Evolutionary conservation across 2,113 vertebrate genomes (phyloP), one percentile per base, ranked within the genome.

Genomic region (Atractosteus spatula): DNA sequence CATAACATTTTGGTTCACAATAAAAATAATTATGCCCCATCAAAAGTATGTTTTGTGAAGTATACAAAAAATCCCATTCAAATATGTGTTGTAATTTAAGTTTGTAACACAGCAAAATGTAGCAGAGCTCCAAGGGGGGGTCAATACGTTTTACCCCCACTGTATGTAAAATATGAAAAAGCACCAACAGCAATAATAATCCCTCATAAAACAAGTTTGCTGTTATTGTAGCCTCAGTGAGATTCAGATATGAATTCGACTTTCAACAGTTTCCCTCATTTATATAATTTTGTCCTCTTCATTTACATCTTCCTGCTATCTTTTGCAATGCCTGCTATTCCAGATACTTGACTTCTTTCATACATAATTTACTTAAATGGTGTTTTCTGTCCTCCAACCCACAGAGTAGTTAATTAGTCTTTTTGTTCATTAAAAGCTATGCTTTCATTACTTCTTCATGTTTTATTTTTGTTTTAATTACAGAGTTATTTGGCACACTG

Each of bases 381-480:
- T 16, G 66, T 78, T 85, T 76, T 72, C 69, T 86, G 81, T 77
- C 51, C 65, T 77, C 70, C 66, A 80, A 78, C 70, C 85, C 81
- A 84, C 77, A 79, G 62, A 16, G 69, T 83, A 80, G 85, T 88
- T 89, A 88, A 88, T 89, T 86, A 82, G 78, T 84, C 74, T 77
- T 84, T 91, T 84, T 88, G 81, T 87, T 86, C 80, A 85, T 86
- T 89, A 85, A 85, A 82, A 74, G 72, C 76, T 47, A 45, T 66
- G 72, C 81, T 87, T 85, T 83, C 80, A 83, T 74, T 82, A 84
- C 81, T 78, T 71, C 77, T 76, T 81, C 81, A 78, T 84, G 85
- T 83, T 87, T 87, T 86, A 80, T 83, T 89, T 88, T 81, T 71
- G 41, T 72, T 88, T 88, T 84, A 86, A 86, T 89, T 80, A 88